Base-by-base conservation (phyloP, 2,797 vertebrate genomes). In the Amniataba percoides region DNA sequence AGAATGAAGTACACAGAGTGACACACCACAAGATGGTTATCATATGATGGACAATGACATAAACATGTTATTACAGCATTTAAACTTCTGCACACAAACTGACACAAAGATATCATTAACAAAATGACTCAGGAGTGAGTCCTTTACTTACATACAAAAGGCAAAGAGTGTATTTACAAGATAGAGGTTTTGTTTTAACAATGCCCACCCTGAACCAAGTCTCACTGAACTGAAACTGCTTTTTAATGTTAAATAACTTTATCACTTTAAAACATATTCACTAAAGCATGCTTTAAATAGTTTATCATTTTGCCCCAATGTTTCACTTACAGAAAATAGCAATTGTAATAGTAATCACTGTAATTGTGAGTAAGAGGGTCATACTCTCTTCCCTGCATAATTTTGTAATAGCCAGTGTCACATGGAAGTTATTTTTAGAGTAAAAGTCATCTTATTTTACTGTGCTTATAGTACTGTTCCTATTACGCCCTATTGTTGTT, bases 1-100 rank as follows among this genome's bases (percentile, higher is more conserved):
- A 69, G 27, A 68, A 2, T 48, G 40, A 85, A 31, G 18, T n/a
- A 49, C 45, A 71, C 59, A 71, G 12, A 57, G 49, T 19, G 57
- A 66, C 46, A 63, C 46, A 43, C 71, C 74, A 36, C 78, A 74
- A 75, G 78, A 55, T 76, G 51, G 27, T 45, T 25, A 74, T 80
- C 69, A 85, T 60, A 31, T 75, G 67, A 81, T 62, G 70, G 55
- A 79, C 69, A 68, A 74, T 80, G 75, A 71, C 73, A 80, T 77
- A 87, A 90, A 85, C 82, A 63, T 89, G 82, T 77, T 51, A 89
- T 91, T 87, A 88, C 49, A 70, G 80, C 21, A 74, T 74, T 87
- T 66, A 78, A 78, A 83, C 23, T 58, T 43, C 76, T 39, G 56
- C 76, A 84, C 82, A 82, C 82, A 88, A 79, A 82, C 53, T 60